These are phyloP conservation scores for Seriola aureovittata DNA, from an alignment of 2,113 vertebrate genomes.

Conservation along the genomic window DNA sequence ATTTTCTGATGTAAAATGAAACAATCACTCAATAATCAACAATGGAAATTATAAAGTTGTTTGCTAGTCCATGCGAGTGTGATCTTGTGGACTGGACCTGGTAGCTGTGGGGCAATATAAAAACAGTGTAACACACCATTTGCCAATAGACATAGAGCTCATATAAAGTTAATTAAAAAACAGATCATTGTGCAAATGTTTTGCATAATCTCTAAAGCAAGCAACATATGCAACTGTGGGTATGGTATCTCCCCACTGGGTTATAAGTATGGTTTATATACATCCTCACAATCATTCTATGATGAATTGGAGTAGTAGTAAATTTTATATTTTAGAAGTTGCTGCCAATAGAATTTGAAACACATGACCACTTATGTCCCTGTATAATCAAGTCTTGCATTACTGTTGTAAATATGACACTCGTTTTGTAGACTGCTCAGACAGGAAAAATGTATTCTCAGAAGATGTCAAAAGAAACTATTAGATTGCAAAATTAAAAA, in stretches of 20 bases:
- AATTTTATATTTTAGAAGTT: conserved; percentile 1
- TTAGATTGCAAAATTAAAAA: background rate
- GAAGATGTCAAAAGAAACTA: background rate
- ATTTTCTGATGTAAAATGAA: background rate
- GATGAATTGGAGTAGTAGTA: background rate
- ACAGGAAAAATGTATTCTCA: background rate
- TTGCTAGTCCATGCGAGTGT: background rate
- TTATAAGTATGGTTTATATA: conserved; percentile 4
- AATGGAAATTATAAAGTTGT: background rate
- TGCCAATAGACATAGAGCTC: background rate
- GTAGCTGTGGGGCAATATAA: background rate
- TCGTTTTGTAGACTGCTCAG: background rate
- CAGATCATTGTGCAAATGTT: background rate
- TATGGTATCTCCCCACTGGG: background rate
- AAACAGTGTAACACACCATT: background rate
- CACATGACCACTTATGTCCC: conserved; percentile 1
- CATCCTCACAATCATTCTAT: background rate
- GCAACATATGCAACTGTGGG: background rate
- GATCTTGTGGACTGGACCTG: background rate
- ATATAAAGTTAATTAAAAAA: background rate
- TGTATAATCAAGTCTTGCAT: conserved; percentile 13
- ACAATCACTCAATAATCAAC: background rate
- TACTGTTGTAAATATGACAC: conserved; percentile 7
- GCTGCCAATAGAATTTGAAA: conserved; percentile 13
- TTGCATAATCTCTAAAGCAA: conserved; percentile 1